Percentiles rank a stretch among this genome's conserved stretches.
Conservation (phyloP, 2,888 invertebrate genomes). For the Trachelus stipa region DNA sequence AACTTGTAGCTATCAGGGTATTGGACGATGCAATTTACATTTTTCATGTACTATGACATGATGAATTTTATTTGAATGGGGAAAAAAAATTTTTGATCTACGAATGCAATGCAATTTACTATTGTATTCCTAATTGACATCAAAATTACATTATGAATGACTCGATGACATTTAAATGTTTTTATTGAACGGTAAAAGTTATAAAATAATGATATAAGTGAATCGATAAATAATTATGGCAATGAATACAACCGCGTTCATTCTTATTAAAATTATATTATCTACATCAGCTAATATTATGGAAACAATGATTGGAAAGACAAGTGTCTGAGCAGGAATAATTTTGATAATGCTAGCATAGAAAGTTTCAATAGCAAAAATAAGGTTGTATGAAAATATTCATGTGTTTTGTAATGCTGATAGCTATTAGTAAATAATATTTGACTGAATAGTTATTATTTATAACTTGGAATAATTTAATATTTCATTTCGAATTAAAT, state of each 20-base stretch:
- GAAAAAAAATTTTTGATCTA: too few species aligned
- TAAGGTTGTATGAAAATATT: too few species aligned
- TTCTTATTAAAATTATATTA: too few species aligned
- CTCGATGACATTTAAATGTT: neutral
- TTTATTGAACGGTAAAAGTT: neutral
- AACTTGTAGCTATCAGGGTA: neutral
- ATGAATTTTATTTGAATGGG: too few species aligned
- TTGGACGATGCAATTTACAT: neutral
- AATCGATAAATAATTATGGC: neutral
- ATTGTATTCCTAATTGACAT: neutral
- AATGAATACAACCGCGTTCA: neutral
- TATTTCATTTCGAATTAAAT: too few species aligned
- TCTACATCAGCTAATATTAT: too few species aligned
- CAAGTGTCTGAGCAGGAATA: neutral
- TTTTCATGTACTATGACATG: too few species aligned
- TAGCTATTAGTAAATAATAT: too few species aligned
- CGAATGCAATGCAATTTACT: neutral
- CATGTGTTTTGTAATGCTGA: too few species aligned
- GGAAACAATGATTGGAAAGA: too few species aligned
- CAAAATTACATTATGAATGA: neutral
- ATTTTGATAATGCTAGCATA: neutral
- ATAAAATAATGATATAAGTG: neutral
- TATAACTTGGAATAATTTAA: neutral
- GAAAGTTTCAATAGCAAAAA: too few species aligned
- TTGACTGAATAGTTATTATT: too few species aligned